Evolutionary conservation across 2,888 invertebrate genomes (phyloP).

Genomic region (Mayetiola destructor): DNA sequence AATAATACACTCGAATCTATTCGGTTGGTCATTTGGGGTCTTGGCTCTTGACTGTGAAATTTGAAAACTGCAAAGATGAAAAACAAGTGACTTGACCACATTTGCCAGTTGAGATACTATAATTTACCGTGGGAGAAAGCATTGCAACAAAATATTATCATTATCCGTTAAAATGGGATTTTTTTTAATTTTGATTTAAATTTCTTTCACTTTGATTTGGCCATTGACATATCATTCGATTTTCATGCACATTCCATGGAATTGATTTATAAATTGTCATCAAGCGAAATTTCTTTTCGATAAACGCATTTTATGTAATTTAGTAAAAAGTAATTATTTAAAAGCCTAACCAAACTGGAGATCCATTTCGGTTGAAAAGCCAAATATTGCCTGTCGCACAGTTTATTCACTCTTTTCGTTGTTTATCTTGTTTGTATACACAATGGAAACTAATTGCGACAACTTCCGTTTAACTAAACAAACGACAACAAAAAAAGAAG

Average conservation of each 20-base stretch:
- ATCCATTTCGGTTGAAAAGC: too few species aligned
- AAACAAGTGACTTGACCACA: constrained; percentile 4
- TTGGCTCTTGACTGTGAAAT: background rate
- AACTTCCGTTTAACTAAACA: background rate
- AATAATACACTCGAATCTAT: background rate
- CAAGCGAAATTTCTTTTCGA: background rate
- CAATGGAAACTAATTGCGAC: background rate
- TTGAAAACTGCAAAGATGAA: background rate
- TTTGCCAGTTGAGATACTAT: background rate
- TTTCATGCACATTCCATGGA: background rate
- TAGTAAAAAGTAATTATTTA: too few species aligned
- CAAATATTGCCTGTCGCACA: too few species aligned
- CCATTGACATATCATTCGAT: background rate
- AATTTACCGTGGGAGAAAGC: constrained; percentile 12
- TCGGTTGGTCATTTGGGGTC: background rate
- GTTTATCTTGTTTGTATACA: background rate
- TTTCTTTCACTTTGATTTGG: background rate
- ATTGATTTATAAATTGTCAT: background rate
- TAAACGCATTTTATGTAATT: background rate
- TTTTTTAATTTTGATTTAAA: background rate
- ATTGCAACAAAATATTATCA: background rate
- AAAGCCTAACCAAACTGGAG: too few species aligned
- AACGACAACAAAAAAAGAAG: background rate
- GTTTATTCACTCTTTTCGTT: too few species aligned
- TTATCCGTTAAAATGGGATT: background rate